These are phyloP conservation scores for Baronia brevicornis DNA, from an alignment of 2,888 invertebrate species.

Conservation along the genomic window DNA sequence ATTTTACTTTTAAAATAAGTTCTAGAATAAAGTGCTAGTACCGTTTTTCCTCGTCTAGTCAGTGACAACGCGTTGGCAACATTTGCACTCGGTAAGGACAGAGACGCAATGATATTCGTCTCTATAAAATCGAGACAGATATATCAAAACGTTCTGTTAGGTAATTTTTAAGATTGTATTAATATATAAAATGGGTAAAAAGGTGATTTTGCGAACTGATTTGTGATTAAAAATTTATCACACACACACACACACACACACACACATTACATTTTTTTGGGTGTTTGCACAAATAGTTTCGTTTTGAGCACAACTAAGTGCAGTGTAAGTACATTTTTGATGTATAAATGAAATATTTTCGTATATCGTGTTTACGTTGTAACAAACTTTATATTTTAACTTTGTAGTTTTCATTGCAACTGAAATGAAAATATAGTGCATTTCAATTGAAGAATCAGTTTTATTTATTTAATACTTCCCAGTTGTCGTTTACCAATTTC, in stretches of 20 bases:
- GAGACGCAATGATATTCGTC: no score
- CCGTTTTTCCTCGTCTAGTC: slow-evolving; percentile 46
- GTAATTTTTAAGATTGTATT: no score
- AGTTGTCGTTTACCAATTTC: background rate
- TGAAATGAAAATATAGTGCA: slow-evolving; percentile 54
- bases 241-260: no score
- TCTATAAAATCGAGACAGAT: no score
- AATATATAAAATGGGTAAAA: no score
- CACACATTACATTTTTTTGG: slow-evolving; percentile 25
- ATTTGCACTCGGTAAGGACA: slow-evolving; percentile 12
- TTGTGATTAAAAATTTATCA: no score
- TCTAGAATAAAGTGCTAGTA: no score
- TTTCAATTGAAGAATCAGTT: slow-evolving; percentile 31
- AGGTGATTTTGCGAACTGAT: no score
- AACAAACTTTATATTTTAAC: slow-evolving; percentile 30
- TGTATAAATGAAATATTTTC: slow-evolving; percentile 40
- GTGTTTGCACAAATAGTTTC: slow-evolving; percentile 21
- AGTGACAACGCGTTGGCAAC: slow-evolving; percentile 29
- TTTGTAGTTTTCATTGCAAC: slow-evolving; percentile 48
- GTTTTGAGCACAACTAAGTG: slow-evolving; percentile 3
- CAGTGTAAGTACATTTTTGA: slow-evolving; percentile 27
- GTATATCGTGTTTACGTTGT: slow-evolving; percentile 39
- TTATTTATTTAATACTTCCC: slow-evolving; percentile 20
- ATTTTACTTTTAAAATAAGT: slow-evolving; percentile 24
- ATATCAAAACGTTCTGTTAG: no score